Evolutionary conservation across 2,797 vertebrate genomes (phyloP).

Genomic region (Enteromius trimaculatus): DNA sequence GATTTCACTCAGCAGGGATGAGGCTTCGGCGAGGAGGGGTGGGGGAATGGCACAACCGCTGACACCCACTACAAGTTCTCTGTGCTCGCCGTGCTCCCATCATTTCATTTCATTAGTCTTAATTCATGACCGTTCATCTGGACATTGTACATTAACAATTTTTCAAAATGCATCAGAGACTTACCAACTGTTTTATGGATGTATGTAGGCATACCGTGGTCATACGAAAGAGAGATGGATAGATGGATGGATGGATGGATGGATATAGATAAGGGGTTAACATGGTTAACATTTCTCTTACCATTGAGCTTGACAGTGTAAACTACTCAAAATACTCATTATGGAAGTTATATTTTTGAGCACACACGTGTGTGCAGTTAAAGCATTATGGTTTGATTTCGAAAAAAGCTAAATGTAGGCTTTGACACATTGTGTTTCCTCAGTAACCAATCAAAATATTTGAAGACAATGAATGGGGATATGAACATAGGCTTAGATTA

Average conservation of each 20-base stretch:
- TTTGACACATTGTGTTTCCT: not conserved
- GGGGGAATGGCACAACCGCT: not conserved
- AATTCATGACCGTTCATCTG: not conserved
- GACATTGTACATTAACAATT: not conserved
- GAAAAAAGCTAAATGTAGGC: not conserved
- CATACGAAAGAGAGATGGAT: not conserved
- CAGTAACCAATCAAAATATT: not conserved
- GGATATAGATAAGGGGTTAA: too few species aligned
- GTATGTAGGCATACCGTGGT: not conserved
- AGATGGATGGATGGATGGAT: too few species aligned
- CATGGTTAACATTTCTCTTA: too few species aligned
- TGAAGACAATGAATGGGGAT: not conserved
- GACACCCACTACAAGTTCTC: constrained; percentile 5
- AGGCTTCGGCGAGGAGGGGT: constrained; percentile 22
- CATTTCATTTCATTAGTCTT: not conserved
- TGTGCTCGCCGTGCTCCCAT: not conserved
- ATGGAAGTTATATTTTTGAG: not conserved
- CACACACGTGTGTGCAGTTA: not conserved
- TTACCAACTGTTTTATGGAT: too few species aligned
- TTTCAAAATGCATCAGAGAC: not conserved
- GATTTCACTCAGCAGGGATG: constrained; percentile 48
- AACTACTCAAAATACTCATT: not conserved
- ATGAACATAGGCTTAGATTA: too few species aligned
- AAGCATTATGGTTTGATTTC: not conserved
- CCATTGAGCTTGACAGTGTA: too few species aligned